These are phyloP conservation scores for Cosmopolites sordidus DNA, from an alignment of 2,888 invertebrate species.

Conservation along the genomic window DNA sequence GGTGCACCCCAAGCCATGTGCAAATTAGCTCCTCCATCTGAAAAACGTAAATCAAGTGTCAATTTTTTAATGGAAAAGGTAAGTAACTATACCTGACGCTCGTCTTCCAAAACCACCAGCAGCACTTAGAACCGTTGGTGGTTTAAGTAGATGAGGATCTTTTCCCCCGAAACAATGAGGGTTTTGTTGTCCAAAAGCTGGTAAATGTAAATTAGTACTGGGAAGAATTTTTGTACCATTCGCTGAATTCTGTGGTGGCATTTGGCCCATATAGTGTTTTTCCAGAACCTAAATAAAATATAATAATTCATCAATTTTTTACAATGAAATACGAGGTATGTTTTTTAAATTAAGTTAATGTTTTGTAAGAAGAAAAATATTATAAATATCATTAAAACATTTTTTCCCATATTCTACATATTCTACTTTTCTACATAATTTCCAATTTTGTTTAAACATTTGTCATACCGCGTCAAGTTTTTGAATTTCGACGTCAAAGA, in stretches of 20 bases:
- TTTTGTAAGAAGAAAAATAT: too few species aligned
- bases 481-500: too few species aligned
- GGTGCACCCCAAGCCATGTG: constrained; percentile 59
- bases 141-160: constrained; percentile 89
- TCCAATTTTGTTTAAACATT: too few species aligned
- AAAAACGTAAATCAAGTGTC: constrained; percentile 20
- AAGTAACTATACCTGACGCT: constrained; percentile 74
- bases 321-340: too few species aligned
- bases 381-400: too few species aligned
- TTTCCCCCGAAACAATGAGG: constrained; percentile 83
- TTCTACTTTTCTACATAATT: too few species aligned
- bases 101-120: constrained; percentile 82
- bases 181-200: constrained; percentile 72
- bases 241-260: constrained; percentile 38
- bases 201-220: constrained; percentile 79
- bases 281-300: constrained; percentile 46
- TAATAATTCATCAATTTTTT: too few species aligned
- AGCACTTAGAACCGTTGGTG: constrained; percentile 85
- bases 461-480: too few species aligned
- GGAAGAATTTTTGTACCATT: constrained; percentile 55
- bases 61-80: too few species aligned
- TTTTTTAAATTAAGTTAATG: too few species aligned
- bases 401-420: too few species aligned
- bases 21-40: constrained; percentile 90
- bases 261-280: constrained; percentile 51